Base-by-base conservation (phyloP, 2,113 vertebrate species). In the Crocuta crocuta region DNA sequence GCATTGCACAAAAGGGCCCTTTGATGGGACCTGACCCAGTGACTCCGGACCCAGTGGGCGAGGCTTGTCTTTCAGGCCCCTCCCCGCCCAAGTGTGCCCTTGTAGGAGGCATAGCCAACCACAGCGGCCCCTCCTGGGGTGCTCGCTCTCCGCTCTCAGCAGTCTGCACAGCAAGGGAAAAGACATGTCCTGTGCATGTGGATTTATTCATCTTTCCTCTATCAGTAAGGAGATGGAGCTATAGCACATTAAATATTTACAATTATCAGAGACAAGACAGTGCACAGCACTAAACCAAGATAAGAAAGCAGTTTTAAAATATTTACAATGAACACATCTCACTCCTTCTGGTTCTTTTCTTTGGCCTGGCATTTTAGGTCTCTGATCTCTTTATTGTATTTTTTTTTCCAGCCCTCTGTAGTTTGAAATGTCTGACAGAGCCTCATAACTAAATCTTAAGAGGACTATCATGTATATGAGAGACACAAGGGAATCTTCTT, bases 211-310 rank as follows among this genome's bases (percentile, higher is more conserved):
- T 92, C 28, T 73, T 94, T 92, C 90, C 94, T 68, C 7, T 85
- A 71, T 96, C 96, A 94, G 97, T 73, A 43, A 95, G 31, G 88
- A 85, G 80, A 95, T 48, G 76, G 80, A 85, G 94, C 50, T 80
- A 35, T 33, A 94, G 87, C 76, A 82, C 82, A 93, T 97, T 97
- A 98, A 98, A 98, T 98, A 98, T 98, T 98, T 98, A 98, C 58
- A 97, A 35, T 91, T 45, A 91, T 96, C 76, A 78, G 96, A 97
- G 96, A 76, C 87, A 96, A 98, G 97, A 94, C 95, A 98, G 97
- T 19, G 17, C 92, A 84, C 90, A 97, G 88, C 45, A 2, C 95
- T 65, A 82, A 63, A 91, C 65, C 7, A 63, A 93, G 98, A 98
- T 98, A 98, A 98, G 98, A 95, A 93, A 11, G 88, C 63, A 81